phyloP scores from a whole-genome alignment of 2,113 vertebrate species.

The Oenanthe melanoleuca region DNA sequence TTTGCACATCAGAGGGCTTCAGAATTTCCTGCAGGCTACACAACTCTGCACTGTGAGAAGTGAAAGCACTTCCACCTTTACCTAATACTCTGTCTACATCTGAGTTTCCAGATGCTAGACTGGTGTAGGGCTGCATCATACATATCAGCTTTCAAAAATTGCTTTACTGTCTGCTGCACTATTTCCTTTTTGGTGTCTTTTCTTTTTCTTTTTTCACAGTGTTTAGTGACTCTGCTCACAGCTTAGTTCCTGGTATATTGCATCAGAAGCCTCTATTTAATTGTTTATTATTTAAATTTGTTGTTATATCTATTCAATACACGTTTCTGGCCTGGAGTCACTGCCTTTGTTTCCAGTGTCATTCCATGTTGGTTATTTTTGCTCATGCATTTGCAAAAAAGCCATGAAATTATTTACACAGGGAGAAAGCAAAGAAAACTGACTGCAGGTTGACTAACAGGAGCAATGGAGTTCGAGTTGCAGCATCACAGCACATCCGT shows the following conservation, averaged over 20 bases:
- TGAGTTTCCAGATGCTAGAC: neutral
- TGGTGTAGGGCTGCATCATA: neutral
- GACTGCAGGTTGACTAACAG: conserved; percentile 72
- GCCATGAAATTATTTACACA: conserved; percentile 42
- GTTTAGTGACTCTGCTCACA: neutral
- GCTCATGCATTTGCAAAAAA: neutral
- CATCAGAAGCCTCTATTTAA: neutral
- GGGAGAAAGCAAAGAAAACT: conserved; percentile 77
- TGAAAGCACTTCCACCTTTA: neutral
- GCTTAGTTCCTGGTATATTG: neutral
- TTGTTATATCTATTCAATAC: neutral
- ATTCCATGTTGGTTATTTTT: neutral
- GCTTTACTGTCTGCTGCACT: neutral
- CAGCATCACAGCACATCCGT: conserved; percentile 65
- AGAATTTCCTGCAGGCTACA: neutral
- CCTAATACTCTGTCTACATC: neutral
- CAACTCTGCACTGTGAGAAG: neutral
- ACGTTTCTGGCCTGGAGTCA: neutral
- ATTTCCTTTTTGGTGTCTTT: neutral
- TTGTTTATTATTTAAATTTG: neutral
- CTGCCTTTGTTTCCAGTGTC: neutral
- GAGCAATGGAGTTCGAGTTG: conserved; percentile 77
- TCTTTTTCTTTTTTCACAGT: neutral
- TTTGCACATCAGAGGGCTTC: neutral
- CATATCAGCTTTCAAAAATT: neutral